Evolutionary conservation across 2,113 vertebrate species (phyloP).

Genomic region (Climacteris rufus): DNA sequence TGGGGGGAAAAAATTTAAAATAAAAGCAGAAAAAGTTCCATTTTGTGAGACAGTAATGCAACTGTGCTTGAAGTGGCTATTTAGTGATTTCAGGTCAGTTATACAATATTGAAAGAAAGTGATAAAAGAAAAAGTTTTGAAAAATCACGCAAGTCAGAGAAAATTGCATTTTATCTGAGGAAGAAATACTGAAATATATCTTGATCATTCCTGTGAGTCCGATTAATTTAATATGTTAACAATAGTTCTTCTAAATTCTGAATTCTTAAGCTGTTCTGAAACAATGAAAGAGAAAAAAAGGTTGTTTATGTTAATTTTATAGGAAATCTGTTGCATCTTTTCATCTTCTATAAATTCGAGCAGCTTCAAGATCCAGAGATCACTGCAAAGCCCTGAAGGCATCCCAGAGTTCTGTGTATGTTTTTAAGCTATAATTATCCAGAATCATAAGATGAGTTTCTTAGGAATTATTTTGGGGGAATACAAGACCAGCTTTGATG

Average conservation of each 20-base stretch:
- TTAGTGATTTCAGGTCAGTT: neutral
- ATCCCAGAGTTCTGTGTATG: neutral
- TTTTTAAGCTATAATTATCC: neutral
- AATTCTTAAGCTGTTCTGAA: neutral
- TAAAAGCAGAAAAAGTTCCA: neutral
- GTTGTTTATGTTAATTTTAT: neutral
- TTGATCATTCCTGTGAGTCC: neutral
- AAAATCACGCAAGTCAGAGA: neutral
- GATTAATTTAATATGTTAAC: neutral
- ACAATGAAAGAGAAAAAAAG: neutral
- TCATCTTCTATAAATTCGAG: neutral
- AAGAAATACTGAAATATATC: neutral
- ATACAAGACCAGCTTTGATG: neutral
- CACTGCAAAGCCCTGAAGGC: neutral
- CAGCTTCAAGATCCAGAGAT: neutral
- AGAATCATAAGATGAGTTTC: neutral
- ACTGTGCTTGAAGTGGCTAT: neutral
- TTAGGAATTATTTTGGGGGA: neutral
- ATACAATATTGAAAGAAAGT: neutral
- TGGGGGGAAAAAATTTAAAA: neutral
- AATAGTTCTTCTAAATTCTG: neutral
- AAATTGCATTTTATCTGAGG: neutral
- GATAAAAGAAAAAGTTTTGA: neutral
- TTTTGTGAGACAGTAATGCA: neutral
- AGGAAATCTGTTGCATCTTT: neutral